Conservation (phyloP, 2,888 invertebrate genomes). For the Tipula lateralis region DNA sequence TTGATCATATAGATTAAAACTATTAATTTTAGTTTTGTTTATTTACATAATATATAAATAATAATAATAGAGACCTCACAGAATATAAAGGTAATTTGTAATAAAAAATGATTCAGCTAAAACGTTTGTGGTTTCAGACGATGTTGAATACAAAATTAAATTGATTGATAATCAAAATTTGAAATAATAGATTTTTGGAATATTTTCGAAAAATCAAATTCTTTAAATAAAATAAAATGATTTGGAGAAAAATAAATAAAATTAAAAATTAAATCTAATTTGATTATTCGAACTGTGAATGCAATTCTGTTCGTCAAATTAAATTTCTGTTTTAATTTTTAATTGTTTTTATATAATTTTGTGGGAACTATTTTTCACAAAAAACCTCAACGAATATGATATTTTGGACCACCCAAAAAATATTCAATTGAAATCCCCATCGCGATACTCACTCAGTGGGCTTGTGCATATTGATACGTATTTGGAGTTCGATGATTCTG, state of each 20-base stretch:
- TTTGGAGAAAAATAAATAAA: neutral
- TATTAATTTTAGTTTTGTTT: conserved; percentile 19
- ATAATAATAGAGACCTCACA: conserved; percentile 34
- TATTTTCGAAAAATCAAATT: neutral
- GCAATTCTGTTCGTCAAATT: conserved; percentile 6
- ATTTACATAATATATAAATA: conserved; percentile 2
- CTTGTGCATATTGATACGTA: neutral
- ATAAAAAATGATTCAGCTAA: conserved; percentile 36
- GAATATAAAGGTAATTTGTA: conserved; percentile 36
- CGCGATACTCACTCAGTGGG: neutral
- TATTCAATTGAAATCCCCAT: neutral
- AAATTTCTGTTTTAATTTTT: neutral
- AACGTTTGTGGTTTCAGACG: neutral
- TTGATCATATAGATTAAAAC: conserved; percentile 24
- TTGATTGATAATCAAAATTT: conserved; percentile 24
- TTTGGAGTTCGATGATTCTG: neutral
- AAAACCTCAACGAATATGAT: neutral
- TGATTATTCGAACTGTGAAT: neutral
- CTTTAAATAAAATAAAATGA: neutral
- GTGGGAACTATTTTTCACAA: neutral
- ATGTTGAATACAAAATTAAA: neutral
- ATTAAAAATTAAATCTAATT: neutral
- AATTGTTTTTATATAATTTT: neutral
- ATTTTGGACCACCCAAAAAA: neutral
- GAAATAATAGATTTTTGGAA: neutral